Conservation (phyloP, 1,140 invertebrate genomes). For the Panagrolaimus sp. region DNA sequence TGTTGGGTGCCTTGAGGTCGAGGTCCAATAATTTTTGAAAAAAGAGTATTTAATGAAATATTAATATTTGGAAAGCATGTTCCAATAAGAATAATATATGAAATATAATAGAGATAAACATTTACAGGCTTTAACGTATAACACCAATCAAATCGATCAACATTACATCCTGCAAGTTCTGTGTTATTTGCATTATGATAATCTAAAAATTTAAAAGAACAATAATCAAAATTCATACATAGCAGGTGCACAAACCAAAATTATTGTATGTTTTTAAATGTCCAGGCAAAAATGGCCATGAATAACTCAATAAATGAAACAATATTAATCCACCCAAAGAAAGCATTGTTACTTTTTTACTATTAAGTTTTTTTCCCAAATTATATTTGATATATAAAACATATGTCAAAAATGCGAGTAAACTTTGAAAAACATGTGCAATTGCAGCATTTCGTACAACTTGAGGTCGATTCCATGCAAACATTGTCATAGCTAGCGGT, state of each 20-base stretch:
- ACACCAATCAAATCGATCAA: constrained; percentile 23
- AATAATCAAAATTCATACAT: too few species aligned
- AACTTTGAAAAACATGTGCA: constrained; percentile 13
- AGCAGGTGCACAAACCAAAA: too few species aligned
- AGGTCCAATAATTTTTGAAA: constrained; percentile 42
- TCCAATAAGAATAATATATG: constrained; percentile 31
- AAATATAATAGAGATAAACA: constrained; percentile 31
- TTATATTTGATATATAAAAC: constrained; percentile 32
- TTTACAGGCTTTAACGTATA: constrained; percentile 22
- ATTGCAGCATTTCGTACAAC: constrained; percentile 16
- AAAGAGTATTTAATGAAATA: constrained; percentile 40
- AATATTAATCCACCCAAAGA: constrained; percentile 20
- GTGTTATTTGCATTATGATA: not conserved
- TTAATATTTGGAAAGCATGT: constrained; percentile 36
- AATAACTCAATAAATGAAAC: constrained; percentile 36
- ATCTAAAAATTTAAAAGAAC: constrained; percentile 3
- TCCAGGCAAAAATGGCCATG: constrained; percentile 32
- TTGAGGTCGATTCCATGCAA: constrained; percentile 21
- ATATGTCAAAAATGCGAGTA: constrained; percentile 21
- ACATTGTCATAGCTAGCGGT: constrained; percentile 41
- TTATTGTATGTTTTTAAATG: constrained; percentile 19
- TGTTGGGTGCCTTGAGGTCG: constrained; percentile 35
- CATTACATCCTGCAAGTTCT: constrained; percentile 18
- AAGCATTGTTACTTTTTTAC: constrained; percentile 18
- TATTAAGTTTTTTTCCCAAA: constrained; percentile 28